Base-by-base conservation (phyloP, 2,888 invertebrate genomes). In the Diabrotica balteata region DNA sequence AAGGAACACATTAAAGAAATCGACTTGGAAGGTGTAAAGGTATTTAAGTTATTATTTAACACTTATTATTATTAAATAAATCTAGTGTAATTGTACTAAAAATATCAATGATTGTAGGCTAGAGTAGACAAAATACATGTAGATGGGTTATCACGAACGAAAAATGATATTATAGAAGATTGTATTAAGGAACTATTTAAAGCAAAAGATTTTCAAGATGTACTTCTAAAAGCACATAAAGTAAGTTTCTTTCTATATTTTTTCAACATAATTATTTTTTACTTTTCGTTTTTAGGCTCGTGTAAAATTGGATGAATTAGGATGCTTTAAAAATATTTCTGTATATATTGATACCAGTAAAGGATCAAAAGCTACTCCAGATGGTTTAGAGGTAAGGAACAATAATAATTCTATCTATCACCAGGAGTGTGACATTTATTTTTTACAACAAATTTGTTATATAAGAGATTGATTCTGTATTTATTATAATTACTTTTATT, bases 331-430 rank as follows among this genome's bases (percentile, higher is more conserved):
- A 68, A 91, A 92, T 77, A 90, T 97, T 61, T 90, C 90, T 4
- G 91, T 97, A 17, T 90, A 89, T 72, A 94, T 98, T 71, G 98
- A 98, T 83, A 93, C 95, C 7, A 93, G 94, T 63, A 89, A 89
- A 62, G 95, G 95, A 0, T 88, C 90, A 0, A 89, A 88, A 72
- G 88, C 93, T 10, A 89, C 92, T n/a, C 89, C 91, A 0, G 90
- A 93, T 80, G 95, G 95, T 9, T 88, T 94, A 61, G 93, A 95
- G 87, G 91, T 93, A 81, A 76, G 17, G 70, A 32, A 0, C 1
- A 32, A 32, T 5, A 32, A 32, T 32, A 32, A 32, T 32, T 32
- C 4, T 32, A 4, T 5, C 32, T 32, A 32, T 0, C 32, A 32
- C 4, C 5, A 32, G 32, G 32, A 32, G 32, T 32, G 32, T 32